Conservation (phyloP, 2,113 vertebrate genomes). For the Merops nubicus region DNA sequence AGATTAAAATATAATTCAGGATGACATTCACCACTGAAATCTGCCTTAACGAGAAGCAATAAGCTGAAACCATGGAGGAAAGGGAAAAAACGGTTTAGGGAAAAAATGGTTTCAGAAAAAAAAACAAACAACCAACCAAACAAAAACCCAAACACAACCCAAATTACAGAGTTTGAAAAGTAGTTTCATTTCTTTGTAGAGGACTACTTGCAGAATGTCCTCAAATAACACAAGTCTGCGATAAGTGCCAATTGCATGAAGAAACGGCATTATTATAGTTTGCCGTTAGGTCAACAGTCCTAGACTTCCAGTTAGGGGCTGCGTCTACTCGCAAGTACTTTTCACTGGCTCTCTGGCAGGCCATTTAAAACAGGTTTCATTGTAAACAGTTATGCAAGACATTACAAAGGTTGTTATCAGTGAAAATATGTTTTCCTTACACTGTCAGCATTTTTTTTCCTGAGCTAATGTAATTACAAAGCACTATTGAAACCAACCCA, state of each 20-base stretch:
- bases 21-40: slow-evolving; percentile 49
- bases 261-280: not conserved
- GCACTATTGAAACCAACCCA: slow-evolving; percentile 36
- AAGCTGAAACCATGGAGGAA: not conserved
- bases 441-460: slow-evolving; percentile 22
- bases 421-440: not conserved
- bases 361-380: not conserved
- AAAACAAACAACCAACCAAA: not conserved
- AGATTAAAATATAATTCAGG: slow-evolving; percentile 52
- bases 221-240: not conserved
- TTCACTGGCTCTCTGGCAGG: not conserved
- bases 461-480: slow-evolving; percentile 16
- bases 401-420: not conserved
- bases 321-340: not conserved
- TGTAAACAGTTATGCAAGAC: slow-evolving; percentile 9
- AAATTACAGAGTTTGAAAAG: not conserved
- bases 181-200: not conserved
- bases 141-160: no score
- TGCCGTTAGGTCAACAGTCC: not conserved
- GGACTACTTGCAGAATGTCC: not conserved
- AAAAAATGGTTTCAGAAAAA: slow-evolving; percentile 10
- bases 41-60: slow-evolving; percentile 41
- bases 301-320: not conserved
- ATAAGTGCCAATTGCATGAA: not conserved
- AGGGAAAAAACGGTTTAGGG: no score